phyloP scores from a whole-genome alignment of 2,797 vertebrate genomes.

The Psittacula echo region DNA sequence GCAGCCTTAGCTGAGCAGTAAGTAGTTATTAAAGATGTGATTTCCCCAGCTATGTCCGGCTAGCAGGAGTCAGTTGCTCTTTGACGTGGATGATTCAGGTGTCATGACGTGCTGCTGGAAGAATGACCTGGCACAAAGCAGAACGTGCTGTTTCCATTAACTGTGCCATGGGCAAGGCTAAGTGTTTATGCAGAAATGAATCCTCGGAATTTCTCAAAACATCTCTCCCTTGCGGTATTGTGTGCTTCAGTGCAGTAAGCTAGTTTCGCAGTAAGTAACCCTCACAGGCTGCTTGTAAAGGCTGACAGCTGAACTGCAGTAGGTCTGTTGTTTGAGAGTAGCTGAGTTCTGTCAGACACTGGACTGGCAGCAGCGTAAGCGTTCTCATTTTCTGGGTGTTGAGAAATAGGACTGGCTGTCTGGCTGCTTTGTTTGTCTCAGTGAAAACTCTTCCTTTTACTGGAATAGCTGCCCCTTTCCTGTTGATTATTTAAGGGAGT shows the following conservation, averaged over 20 bases:
- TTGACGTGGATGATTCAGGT: neutral
- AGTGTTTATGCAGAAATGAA: neutral
- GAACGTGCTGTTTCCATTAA: neutral
- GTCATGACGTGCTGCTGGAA: rapidly evolving
- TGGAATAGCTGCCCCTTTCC: neutral
- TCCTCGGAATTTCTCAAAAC: neutral
- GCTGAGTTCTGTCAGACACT: neutral
- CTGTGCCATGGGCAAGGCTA: neutral
- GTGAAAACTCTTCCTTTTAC: neutral
- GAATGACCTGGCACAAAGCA: neutral
- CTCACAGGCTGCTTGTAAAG: neutral
- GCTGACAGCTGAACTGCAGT: neutral
- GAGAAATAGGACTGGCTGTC: neutral
- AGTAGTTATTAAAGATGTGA: neutral
- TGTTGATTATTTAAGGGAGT: neutral
- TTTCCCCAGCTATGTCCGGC: neutral
- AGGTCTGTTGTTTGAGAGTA: neutral
- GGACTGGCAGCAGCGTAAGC: neutral
- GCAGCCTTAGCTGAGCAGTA: neutral
- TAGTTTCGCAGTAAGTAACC: neutral
- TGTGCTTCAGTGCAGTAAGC: neutral
- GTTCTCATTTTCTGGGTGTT: neutral
- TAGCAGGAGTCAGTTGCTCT: neutral
- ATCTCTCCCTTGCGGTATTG: neutral
- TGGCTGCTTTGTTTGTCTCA: neutral